Percentiles rank a stretch among this genome's conserved stretches.
Evolutionary conservation across 2,888 invertebrate species (phyloP).

Genomic region (Philopedon plagiatum): DNA sequence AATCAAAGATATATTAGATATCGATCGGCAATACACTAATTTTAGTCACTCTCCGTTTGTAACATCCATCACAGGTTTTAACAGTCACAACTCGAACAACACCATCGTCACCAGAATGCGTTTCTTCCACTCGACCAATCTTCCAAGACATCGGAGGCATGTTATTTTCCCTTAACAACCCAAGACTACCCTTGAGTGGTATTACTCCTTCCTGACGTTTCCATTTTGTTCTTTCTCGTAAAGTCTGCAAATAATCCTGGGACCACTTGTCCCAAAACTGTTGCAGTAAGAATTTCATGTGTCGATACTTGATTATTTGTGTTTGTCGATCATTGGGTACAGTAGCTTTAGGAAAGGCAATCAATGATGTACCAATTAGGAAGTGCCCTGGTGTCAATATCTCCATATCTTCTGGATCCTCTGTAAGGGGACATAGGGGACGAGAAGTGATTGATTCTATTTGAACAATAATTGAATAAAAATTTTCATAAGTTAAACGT

Average conservation of each 20-base stretch:
- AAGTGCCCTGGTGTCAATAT: conserved; percentile 57
- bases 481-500: conserved; percentile 58
- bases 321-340: conserved; percentile 34
- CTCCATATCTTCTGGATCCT: conserved; percentile 53
- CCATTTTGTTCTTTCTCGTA: conserved; percentile 51
- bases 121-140: conserved; percentile 29
- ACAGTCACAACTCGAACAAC: conserved; percentile 37
- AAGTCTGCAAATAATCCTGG: conserved; percentile 51
- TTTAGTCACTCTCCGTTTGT: conserved; percentile 3
- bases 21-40: conserved; percentile 20
- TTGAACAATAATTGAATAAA: conserved; percentile 56
- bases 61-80: background rate
- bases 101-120: conserved; percentile 33
- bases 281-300: conserved; percentile 47
- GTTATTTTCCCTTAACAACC: conserved; percentile 41
- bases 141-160: conserved; percentile 33
- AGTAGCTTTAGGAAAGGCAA: conserved; percentile 47
- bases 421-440: conserved; percentile 55
- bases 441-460: conserved; percentile 60
- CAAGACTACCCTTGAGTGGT: conserved; percentile 12
- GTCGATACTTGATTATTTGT: conserved; percentile 50
- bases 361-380: conserved; percentile 50
- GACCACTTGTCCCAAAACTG: conserved; percentile 52
- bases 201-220: background rate
- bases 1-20: background rate